Percentiles rank a stretch among this genome's conserved stretches.
phyloP scores from a whole-genome alignment of 1,140 invertebrate species.

The Tetramorium alpestre region DNA sequence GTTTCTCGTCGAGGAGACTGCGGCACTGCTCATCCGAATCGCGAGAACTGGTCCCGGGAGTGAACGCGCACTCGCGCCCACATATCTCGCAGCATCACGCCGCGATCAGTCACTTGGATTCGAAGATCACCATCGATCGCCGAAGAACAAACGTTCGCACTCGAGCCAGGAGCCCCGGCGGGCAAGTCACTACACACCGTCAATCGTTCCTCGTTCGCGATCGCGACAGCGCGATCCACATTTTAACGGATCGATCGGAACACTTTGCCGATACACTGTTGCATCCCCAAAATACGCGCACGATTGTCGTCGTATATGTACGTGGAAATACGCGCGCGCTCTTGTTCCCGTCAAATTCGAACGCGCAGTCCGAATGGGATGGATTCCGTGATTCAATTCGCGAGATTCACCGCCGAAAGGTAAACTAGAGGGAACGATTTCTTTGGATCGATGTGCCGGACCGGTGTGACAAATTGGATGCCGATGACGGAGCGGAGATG shows the following conservation, averaged over 20 bases:
- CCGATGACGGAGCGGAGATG: background rate
- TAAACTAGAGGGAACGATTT: background rate
- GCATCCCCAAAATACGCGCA: background rate
- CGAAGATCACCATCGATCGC: conserved; percentile 12
- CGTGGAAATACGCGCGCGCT: background rate
- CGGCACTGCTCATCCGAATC: background rate
- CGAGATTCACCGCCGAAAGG: background rate
- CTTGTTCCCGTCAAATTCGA: background rate
- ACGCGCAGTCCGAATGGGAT: background rate
- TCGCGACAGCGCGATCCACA: conserved; percentile 32
- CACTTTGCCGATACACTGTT: background rate
- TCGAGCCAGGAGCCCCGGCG: background rate
- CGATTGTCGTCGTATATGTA: background rate
- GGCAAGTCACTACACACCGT: background rate
- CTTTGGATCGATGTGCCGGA: background rate
- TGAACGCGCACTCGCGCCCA: background rate
- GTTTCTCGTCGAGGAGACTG: background rate
- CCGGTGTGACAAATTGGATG: background rate
- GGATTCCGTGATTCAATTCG: background rate
- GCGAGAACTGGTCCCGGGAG: conserved; percentile 3
- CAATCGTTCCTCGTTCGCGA: conserved; percentile 7
- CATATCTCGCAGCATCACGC: conserved; percentile 22
- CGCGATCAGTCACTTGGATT: conserved; percentile 49
- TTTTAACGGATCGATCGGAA: conserved; percentile 10
- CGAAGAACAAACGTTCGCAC: background rate